These are phyloP conservation scores for Spinibarbus caldwelli DNA, from an alignment of 2,797 vertebrate species.

Conservation along the genomic window DNA sequence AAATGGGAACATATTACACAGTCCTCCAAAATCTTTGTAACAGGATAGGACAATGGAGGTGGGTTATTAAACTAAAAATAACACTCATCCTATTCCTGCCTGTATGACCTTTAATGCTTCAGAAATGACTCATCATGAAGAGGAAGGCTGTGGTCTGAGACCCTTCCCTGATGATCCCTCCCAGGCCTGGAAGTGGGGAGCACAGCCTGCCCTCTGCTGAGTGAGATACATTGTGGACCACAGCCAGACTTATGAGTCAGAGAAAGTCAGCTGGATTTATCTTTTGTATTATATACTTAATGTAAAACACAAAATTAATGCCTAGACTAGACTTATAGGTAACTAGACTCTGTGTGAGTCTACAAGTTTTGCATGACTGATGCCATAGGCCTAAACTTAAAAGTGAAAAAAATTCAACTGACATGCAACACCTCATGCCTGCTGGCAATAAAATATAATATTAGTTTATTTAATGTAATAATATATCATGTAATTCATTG, in stretches of 20 bases:
- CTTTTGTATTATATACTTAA: conserved; percentile 30
- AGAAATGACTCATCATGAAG: conserved; percentile 51
- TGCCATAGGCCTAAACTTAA: not conserved
- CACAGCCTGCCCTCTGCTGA: conserved; percentile 52
- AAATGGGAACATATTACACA: not conserved
- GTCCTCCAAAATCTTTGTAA: conserved; percentile 14
- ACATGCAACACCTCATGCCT: not conserved
- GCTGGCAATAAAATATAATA: not conserved
- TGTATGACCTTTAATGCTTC: conserved; percentile 63
- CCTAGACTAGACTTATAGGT: not conserved
- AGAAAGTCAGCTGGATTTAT: conserved; percentile 28
- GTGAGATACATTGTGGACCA: conserved; percentile 48
- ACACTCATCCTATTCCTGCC: conserved; percentile 53
- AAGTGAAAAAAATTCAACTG: not conserved
- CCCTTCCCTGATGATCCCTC: conserved; percentile 56
- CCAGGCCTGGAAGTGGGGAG: conserved; percentile 50
- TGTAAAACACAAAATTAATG: not conserved
- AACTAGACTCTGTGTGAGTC: not conserved
- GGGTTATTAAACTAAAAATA: conserved; percentile 64
- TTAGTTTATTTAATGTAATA: not conserved
- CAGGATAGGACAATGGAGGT: conserved; percentile 27
- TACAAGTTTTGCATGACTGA: not conserved
- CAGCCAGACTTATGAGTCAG: conserved; percentile 51
- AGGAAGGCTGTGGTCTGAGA: conserved; percentile 54
- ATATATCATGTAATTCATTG: not conserved